Evolutionary conservation across 2,888 invertebrate species (phyloP), one percentile per base, ranked within the genome.

Genomic region (Ectemnius continuus): DNA sequence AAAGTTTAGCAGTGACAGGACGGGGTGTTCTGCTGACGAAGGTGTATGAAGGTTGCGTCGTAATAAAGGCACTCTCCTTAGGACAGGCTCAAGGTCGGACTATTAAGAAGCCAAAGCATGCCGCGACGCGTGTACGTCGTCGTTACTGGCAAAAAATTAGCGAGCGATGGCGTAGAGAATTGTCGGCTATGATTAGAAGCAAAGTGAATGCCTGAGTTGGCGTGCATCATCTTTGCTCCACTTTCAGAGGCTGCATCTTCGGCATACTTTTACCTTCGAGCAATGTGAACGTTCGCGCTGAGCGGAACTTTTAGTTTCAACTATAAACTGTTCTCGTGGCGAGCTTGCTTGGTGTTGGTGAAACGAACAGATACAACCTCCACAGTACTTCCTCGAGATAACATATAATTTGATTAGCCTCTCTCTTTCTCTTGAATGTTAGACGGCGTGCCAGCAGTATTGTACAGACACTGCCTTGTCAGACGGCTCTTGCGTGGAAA

Each of bases 81-180:
- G 70, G 75, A 75, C 72, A 75, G 82, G 80, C 80, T 76, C 84
- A 83, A 83, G 82, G 80, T 78, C 80, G 75, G 52, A 76, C 77
- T 76, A 78, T 83, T 83, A 79, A 82, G 76, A 78, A 68, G 67
- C 73, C 61, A 75, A 76, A 78, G 78, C 75, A 78, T 63, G 72
- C 74, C 71, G 74, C 71, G 74, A 78, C 82, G 78, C 71, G 78
- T 81, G 83, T 79, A 76, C 75, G 71, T 76, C 62, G 73, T 73
- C 70, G 73, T 80, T 73, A 73, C 73, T 11, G 61, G 70, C 13
- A 70, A 71, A 70, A 46, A 48, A 48, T 58, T 16, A 58, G 68
- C 58, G 52, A 36, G 70, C 71, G 65, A 67, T 70, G 65, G 64
- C 62, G 61, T 73, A 68, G 72, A 68, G 82, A 81, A 72, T 68